A percentile compares a stretch with the other conserved stretches of the same genome.
These are phyloP conservation scores for Neotragus pygmaeus DNA, from an alignment of 2,113 vertebrate species.

Conservation along the genomic window DNA sequence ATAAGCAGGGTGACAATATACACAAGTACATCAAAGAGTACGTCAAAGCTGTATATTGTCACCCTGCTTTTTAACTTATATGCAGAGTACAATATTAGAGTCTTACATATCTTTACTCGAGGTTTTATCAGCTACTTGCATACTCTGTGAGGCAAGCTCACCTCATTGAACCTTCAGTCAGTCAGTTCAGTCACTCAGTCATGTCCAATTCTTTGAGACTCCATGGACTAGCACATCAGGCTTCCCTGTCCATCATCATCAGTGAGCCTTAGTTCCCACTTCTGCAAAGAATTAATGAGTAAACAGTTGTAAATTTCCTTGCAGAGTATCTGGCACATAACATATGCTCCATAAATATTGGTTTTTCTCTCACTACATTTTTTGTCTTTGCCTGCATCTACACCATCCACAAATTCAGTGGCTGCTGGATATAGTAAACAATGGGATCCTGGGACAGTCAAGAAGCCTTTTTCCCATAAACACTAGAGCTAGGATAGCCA, in stretches of 20 bases:
- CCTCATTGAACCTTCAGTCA: background rate
- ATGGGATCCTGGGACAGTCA: background rate
- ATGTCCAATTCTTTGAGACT: background rate
- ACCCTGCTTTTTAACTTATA: background rate
- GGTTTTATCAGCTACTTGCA: background rate
- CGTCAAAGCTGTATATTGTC: background rate
- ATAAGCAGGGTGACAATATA: background rate
- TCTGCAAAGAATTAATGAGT: background rate
- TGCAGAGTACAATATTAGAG: background rate
- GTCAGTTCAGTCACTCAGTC: background rate
- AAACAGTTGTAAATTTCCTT: background rate
- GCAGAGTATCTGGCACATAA: background rate
- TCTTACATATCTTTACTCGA: background rate
- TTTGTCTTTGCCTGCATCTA: background rate
- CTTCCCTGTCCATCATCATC: background rate
- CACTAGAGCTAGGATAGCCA: background rate
- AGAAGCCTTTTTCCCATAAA: background rate
- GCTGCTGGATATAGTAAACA: background rate
- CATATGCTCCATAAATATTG: background rate
- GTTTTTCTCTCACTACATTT: background rate
- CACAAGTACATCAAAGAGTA: background rate
- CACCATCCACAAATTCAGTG: background rate
- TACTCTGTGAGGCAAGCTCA: background rate
- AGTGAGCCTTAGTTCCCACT: background rate
- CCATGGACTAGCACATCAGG: background rate